A percentile compares a stretch with the other conserved stretches of the same genome.
These are phyloP conservation scores for Eutrigla gurnardus DNA, from an alignment of 2,797 vertebrate genomes.

Conservation along the genomic window DNA sequence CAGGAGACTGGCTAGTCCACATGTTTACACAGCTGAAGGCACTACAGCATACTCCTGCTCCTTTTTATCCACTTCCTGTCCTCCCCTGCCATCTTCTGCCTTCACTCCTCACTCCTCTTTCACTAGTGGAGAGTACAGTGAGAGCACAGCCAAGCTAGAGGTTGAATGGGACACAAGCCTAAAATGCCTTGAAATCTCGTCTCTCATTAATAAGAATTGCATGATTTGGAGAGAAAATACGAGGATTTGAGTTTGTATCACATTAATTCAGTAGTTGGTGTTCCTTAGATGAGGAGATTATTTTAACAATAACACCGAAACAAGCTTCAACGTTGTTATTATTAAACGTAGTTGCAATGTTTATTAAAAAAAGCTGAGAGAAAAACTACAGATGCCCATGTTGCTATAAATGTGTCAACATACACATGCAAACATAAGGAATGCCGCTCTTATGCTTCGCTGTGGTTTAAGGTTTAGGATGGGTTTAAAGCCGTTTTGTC, in stretches of 20 bases:
- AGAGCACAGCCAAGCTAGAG: not conserved
- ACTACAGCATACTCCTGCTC: conserved; percentile 35
- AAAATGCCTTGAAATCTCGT: not conserved
- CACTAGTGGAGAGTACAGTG: conserved; percentile 4
- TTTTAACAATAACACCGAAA: conserved; percentile 3
- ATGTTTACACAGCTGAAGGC: conserved; percentile 50
- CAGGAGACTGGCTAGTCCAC: conserved; percentile 53
- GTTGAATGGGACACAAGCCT: not conserved
- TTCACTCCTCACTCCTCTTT: conserved; percentile 13
- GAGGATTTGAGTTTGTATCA: not conserved
- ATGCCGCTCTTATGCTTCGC: not conserved
- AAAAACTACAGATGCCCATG: not conserved
- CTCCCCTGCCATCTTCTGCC: conserved; percentile 48
- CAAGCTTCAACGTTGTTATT: conserved; percentile 1
- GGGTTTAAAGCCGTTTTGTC: not conserved
- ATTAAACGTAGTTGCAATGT: not conserved
- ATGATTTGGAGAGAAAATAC: not conserved
- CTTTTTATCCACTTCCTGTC: conserved; percentile 47
- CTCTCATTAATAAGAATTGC: conserved; percentile 9
- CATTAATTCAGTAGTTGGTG: conserved; percentile 4
- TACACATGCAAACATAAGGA: not conserved
- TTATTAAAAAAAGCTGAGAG: not conserved
- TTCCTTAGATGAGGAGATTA: not conserved
- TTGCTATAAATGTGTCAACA: not conserved
- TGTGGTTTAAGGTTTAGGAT: not conserved